Percentiles rank a stretch among this genome's conserved stretches.
Conservation (phyloP, 2,113 vertebrate species). For the Caretta caretta region DNA sequence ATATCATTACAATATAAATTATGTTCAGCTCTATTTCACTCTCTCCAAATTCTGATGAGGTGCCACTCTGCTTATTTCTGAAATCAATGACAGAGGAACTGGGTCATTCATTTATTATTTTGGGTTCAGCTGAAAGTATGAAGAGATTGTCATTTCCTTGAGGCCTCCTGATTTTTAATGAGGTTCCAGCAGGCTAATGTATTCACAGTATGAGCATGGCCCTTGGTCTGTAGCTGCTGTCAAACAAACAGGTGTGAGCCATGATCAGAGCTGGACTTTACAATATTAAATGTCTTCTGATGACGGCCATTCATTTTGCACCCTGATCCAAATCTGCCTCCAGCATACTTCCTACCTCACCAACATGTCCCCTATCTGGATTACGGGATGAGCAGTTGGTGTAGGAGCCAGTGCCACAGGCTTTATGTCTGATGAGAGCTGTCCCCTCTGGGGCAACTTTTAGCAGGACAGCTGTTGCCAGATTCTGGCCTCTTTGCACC, state of each 20-base stretch:
- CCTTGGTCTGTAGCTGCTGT: background rate
- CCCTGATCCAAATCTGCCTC: background rate
- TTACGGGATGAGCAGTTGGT: background rate
- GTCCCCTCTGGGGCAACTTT: background rate
- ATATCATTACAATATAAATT: background rate
- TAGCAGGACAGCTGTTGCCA: background rate
- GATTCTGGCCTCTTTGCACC: background rate
- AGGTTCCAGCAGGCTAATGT: conserved; percentile 2
- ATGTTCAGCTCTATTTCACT: background rate
- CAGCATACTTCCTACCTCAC: background rate
- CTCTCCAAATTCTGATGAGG: background rate
- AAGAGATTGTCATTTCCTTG: background rate
- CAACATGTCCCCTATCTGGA: background rate
- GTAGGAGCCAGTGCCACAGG: background rate
- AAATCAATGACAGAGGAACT: background rate
- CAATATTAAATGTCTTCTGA: background rate
- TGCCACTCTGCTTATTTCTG: background rate
- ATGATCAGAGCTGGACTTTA: background rate
- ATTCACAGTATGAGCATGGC: background rate
- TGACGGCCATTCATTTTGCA: background rate
- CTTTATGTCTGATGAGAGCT: background rate
- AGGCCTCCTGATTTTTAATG: background rate
- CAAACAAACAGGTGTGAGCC: conserved; percentile 8
- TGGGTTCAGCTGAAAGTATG: conserved; percentile 4
- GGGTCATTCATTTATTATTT: background rate